Conservation (phyloP, 2,797 vertebrate species). For the Malacoraja senta region DNA sequence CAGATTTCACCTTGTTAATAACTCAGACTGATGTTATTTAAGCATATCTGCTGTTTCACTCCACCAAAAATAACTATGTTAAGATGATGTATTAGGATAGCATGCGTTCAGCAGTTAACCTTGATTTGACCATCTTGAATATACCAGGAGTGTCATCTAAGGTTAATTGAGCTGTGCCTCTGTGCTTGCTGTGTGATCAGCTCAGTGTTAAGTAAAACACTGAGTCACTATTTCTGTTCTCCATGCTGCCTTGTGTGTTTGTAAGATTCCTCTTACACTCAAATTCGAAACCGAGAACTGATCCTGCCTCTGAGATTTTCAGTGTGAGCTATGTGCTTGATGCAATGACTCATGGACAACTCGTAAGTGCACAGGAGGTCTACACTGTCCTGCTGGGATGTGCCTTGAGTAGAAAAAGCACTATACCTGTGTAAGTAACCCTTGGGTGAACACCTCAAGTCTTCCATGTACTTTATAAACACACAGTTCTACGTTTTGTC, state of each 20-base stretch:
- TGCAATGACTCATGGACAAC: neutral
- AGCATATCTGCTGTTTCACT: neutral
- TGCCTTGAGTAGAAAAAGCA: neutral
- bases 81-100: constrained; percentile 15
- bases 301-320: neutral
- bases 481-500: neutral
- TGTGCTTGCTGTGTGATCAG: neutral
- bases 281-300: neutral
- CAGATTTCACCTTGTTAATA: constrained; percentile 34
- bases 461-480: neutral
- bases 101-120: constrained; percentile 9
- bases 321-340: neutral
- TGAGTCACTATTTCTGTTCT: neutral
- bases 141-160: neutral
- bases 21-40: constrained; percentile 18
- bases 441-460: neutral
- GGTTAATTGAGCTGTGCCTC: constrained; percentile 27
- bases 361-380: neutral
- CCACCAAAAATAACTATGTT: constrained; percentile 11
- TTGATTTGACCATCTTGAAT: constrained; percentile 35
- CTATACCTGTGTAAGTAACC: neutral
- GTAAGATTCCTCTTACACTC: neutral
- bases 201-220: neutral
- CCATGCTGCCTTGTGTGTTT: neutral
- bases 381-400: neutral